phyloP scores from a whole-genome alignment of 2,113 vertebrate genomes.

The Struthio camelus region DNA sequence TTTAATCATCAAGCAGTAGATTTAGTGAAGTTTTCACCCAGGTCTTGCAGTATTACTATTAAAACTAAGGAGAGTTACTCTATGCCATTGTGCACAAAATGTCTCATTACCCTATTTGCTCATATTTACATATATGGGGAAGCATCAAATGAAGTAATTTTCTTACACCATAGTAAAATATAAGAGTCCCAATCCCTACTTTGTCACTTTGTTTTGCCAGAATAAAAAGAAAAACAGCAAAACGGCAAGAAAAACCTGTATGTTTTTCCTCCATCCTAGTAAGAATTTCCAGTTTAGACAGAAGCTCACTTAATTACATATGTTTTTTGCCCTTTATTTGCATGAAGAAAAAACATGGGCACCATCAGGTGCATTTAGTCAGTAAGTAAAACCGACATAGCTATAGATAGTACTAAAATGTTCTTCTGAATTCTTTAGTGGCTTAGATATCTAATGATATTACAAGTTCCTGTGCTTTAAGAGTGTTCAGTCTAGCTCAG shows the following conservation, averaged over 20 bases:
- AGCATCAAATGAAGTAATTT: neutral
- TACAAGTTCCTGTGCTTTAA: neutral
- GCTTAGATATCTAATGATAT: neutral
- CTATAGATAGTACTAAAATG: rapidly evolving
- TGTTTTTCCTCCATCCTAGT: neutral
- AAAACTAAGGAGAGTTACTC: neutral
- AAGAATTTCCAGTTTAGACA: neutral
- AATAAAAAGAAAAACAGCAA: neutral
- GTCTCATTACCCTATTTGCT: neutral
- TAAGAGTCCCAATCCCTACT: neutral
- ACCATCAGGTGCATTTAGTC: neutral
- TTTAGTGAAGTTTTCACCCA: neutral
- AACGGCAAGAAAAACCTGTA: neutral
- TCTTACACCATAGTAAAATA: neutral
- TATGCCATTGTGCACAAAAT: neutral
- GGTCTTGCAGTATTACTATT: neutral
- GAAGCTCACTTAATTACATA: neutral
- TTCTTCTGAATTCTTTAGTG: neutral
- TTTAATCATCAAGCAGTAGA: neutral
- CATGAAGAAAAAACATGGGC: neutral
- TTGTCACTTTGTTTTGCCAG: neutral
- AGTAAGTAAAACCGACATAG: neutral
- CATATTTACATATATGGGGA: neutral
- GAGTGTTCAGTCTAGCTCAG: neutral
- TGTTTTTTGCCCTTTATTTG: neutral